Conservation (phyloP, 2,888 invertebrate genomes). For the Patella ulyssiponensis region DNA sequence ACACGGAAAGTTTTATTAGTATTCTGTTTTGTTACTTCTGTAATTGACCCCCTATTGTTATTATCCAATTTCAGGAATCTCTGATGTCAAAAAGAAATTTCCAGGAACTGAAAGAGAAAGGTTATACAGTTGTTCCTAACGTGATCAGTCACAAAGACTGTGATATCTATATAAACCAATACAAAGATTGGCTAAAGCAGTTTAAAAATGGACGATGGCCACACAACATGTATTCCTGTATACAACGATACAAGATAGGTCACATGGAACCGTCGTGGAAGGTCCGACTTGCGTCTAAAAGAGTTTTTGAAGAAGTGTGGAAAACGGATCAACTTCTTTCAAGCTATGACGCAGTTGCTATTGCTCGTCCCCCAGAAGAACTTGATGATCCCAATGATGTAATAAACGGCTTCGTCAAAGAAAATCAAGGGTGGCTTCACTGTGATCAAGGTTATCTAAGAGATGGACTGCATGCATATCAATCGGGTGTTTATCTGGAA, state of each 20-base stretch:
- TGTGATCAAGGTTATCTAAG: slow-evolving; percentile 55
- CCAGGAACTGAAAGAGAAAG: slow-evolving; percentile 46
- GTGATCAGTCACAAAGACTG: slow-evolving; percentile 50
- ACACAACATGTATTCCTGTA: slow-evolving; percentile 46
- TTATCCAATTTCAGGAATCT: no score
- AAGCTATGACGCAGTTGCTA: slow-evolving; percentile 63
- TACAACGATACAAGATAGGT: slow-evolving; percentile 57
- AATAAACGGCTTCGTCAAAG: slow-evolving; percentile 45
- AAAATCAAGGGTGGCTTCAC: slow-evolving; percentile 54
- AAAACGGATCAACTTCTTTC: slow-evolving; percentile 59
- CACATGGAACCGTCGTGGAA: slow-evolving; percentile 60
- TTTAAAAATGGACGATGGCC: slow-evolving; percentile 52
- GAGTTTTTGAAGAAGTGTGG: slow-evolving; percentile 62
- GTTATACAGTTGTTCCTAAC: slow-evolving; percentile 52
- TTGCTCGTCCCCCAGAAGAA: slow-evolving; percentile 63
- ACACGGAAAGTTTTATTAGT: no score
- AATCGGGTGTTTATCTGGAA: slow-evolving; percentile 54
- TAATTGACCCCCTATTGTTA: no score
- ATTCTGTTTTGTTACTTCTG: no score
- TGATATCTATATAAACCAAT: slow-evolving; percentile 44
- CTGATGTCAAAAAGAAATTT: slow-evolving; percentile 39
- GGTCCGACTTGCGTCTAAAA: slow-evolving; percentile 52
- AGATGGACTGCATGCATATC: slow-evolving; percentile 62
- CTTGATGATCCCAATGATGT: background rate
- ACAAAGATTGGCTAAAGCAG: slow-evolving; percentile 49